A percentile compares a stretch with the other conserved stretches of the same genome.
phyloP scores from a whole-genome alignment of 2,113 vertebrate genomes.

The Pandion haliaetus region DNA sequence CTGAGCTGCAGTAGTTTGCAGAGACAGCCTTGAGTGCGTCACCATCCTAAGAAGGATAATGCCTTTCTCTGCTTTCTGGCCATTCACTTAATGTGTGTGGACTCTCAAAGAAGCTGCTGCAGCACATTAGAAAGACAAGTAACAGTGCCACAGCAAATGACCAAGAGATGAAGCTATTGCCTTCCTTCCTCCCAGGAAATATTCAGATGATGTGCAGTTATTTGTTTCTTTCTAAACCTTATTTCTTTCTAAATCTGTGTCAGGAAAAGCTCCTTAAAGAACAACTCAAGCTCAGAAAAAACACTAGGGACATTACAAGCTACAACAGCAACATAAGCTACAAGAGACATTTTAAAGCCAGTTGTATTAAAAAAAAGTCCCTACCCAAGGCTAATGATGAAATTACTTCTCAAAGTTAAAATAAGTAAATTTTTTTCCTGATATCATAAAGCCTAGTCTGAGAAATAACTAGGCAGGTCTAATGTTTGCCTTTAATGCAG shows the following conservation, averaged over 20 bases:
- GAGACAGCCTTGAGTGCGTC: neutral
- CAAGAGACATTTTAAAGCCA: neutral
- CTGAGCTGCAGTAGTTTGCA: neutral
- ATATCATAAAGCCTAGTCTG: neutral
- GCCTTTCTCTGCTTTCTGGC: neutral
- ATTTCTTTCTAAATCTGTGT: neutral
- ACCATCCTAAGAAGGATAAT: neutral
- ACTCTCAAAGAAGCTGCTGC: neutral
- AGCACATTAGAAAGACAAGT: neutral
- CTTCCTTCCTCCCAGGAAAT: neutral
- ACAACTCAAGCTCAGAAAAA: neutral
- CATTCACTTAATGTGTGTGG: neutral
- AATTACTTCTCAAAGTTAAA: neutral
- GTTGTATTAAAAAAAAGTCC: neutral
- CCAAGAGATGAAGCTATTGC: neutral
- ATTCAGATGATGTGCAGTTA: neutral
- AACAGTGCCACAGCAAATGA: neutral
- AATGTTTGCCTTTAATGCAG: neutral
- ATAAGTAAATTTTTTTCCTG: neutral
- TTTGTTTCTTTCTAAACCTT: neutral
- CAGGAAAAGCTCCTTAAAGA: neutral
- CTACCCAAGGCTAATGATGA: neutral
- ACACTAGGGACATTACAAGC: neutral
- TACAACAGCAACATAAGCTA: neutral
- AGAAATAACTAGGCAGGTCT: neutral